phyloP scores from a whole-genome alignment of 2,888 invertebrate species.

The Thereva unica region DNA sequence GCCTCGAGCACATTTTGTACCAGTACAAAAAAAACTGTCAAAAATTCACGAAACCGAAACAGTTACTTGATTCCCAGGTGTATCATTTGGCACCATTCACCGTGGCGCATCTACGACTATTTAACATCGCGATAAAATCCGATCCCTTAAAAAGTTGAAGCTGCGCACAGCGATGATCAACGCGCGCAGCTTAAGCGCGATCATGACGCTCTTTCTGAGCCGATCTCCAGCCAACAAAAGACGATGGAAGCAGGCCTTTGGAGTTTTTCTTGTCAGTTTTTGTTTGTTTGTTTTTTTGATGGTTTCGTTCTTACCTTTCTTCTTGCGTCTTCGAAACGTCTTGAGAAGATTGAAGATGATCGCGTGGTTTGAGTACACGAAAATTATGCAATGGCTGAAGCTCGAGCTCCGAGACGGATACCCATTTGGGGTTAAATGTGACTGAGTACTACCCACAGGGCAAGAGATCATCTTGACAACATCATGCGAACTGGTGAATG shows the following conservation, averaged over 20 bases:
- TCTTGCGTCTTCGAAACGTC: neutral
- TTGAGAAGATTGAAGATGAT: slow-evolving; percentile 12
- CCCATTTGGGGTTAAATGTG: slow-evolving; percentile 31
- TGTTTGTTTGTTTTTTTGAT: neutral
- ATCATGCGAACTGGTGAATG: slow-evolving; percentile 5
- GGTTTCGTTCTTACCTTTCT: no score
- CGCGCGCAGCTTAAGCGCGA: no score
- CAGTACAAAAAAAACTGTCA: no score
- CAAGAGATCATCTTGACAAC: slow-evolving; percentile 13
- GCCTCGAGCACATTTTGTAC: no score
- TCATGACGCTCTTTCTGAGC: no score
- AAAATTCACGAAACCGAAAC: slow-evolving; percentile 17
- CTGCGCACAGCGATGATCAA: no score
- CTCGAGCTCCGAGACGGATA: slow-evolving; percentile 14
- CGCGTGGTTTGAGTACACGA: slow-evolving; percentile 23
- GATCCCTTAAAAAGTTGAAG: slow-evolving; percentile 2
- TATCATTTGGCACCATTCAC: slow-evolving; percentile 27
- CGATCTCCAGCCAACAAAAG: no score
- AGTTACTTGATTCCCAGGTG: slow-evolving; percentile 18
- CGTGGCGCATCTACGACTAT: slow-evolving; percentile 1
- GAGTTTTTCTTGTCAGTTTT: neutral
- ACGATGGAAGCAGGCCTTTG: no score
- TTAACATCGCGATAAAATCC: slow-evolving; percentile 2
- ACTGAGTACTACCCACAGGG: slow-evolving; percentile 12
- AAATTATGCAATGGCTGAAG: slow-evolving; percentile 28